Evolutionary conservation across 2,113 vertebrate genomes (phyloP).

Genomic region (Serinus canaria): DNA sequence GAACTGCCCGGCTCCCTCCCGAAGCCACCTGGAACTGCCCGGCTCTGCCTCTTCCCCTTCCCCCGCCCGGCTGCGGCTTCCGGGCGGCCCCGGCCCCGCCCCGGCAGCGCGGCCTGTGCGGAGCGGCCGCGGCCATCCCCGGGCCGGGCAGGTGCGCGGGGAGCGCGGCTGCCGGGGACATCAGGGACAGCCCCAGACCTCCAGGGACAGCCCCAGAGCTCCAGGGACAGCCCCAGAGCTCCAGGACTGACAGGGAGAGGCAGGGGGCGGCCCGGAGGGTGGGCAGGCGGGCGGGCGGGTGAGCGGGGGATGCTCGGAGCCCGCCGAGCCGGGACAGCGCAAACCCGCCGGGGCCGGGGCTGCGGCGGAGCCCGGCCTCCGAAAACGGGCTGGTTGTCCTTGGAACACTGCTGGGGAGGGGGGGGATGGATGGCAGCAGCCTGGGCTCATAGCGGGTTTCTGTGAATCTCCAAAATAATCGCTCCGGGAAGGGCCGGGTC

Average conservation of each 20-base stretch:
- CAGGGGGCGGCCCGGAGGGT: background rate
- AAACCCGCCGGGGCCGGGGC: accelerated
- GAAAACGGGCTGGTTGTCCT: accelerated
- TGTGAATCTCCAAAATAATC: accelerated
- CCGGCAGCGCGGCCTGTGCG: background rate
- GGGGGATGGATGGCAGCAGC: background rate
- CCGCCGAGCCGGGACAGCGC: background rate
- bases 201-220: background rate
- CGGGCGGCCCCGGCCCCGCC: background rate
- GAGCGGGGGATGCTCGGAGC: background rate
- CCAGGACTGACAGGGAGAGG: background rate
- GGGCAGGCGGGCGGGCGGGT: background rate
- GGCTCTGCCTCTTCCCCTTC: background rate
- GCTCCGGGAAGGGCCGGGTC: background rate
- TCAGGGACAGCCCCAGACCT: background rate
- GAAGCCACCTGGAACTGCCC: background rate
- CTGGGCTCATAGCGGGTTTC: accelerated
- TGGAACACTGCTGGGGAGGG: no score
- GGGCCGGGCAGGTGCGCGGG: background rate
- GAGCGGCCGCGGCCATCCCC: background rate
- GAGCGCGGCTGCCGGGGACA: background rate
- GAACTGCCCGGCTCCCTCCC: background rate
- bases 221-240: background rate
- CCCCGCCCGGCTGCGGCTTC: background rate
- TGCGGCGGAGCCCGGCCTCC: background rate